These are phyloP conservation scores for Drosophila quinaria DNA, from an alignment of 2,888 invertebrate genomes.

Conservation along the genomic window DNA sequence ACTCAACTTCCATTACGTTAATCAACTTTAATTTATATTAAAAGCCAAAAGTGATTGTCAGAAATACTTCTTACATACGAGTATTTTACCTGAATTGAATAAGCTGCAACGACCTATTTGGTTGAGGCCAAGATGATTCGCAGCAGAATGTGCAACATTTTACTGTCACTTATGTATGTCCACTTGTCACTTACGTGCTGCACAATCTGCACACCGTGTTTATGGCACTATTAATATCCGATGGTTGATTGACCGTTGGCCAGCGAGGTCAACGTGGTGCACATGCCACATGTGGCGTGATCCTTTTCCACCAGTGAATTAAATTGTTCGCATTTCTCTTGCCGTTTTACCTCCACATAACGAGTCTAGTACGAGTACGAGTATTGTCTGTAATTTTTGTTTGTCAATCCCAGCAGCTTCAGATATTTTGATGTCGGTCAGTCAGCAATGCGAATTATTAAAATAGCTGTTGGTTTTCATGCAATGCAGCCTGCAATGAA, in stretches of 20 bases:
- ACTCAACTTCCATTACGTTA: conserved; percentile 15
- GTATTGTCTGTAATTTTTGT: conserved; percentile 26
- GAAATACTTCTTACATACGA: neutral
- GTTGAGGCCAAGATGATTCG: conserved; percentile 25
- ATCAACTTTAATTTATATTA: conserved; percentile 39
- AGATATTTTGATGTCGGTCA: conserved; percentile 8
- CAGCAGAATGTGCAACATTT: conserved; percentile 66
- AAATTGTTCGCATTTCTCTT: conserved; percentile 62
- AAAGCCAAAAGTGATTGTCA: conserved; percentile 12
- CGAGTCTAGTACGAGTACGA: neutral
- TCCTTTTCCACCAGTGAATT: conserved; percentile 52
- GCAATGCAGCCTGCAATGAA: conserved; percentile 2
- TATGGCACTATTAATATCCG: conserved; percentile 58
- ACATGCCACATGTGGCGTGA: conserved; percentile 41
- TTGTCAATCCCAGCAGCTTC: conserved; percentile 17
- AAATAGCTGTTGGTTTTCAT: conserved; percentile 27
- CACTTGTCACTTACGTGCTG: conserved; percentile 71
- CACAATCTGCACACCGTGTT: conserved; percentile 12
- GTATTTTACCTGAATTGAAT: conserved; percentile 45
- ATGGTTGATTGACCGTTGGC: conserved; percentile 27
- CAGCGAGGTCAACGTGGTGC: conserved; percentile 9
- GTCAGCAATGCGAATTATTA: conserved; percentile 10
- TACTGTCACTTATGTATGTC: conserved; percentile 72
- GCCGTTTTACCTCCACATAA: conserved; percentile 20
- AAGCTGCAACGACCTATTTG: conserved; percentile 43